Percentiles rank a stretch among this genome's conserved stretches.
These are phyloP conservation scores for Gerosis bhagava DNA, from an alignment of 2,888 invertebrate species.

Conservation along the genomic window DNA sequence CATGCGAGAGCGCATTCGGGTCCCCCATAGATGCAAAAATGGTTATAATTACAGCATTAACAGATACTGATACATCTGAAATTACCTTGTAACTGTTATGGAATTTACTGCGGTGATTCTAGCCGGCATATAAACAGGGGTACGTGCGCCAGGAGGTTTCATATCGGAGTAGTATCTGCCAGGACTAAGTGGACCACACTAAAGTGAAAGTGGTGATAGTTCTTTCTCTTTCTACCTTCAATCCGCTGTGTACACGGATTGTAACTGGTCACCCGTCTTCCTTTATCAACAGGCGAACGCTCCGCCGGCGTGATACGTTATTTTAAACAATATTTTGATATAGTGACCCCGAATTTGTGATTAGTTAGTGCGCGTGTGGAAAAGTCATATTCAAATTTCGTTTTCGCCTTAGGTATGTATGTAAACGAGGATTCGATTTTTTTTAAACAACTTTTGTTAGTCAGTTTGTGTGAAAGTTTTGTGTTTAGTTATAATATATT, in stretches of 20 bases:
- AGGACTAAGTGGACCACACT: slow-evolving; percentile 65
- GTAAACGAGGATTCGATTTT: too few species aligned
- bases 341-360: slow-evolving; percentile 21
- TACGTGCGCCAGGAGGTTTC: slow-evolving; percentile 52
- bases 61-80: slow-evolving; percentile 58
- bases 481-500: too few species aligned
- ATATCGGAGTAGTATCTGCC: slow-evolving; percentile 46
- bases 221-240: slow-evolving; percentile 54
- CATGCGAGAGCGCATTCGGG: slow-evolving; percentile 50
- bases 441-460: too few species aligned
- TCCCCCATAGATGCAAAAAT: slow-evolving; percentile 69
- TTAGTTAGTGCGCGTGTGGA: slow-evolving; percentile 15
- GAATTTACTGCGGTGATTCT: slow-evolving; percentile 58
- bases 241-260: slow-evolving; percentile 40
- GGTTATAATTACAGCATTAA: slow-evolving; percentile 61
- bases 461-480: too few species aligned
- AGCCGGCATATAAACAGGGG: slow-evolving; percentile 55
- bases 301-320: slow-evolving; percentile 28
- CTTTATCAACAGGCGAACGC: slow-evolving; percentile 39
- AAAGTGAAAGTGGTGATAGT: slow-evolving; percentile 70
- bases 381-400: slow-evolving; percentile 5
- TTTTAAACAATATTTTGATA: slow-evolving; percentile 24
- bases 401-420: slow-evolving; percentile 12
- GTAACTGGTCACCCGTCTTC: slow-evolving; percentile 46
- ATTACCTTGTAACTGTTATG: slow-evolving; percentile 56